Percentiles rank a stretch among this genome's conserved stretches.
Evolutionary conservation across 2,113 vertebrate genomes (phyloP).

Genomic region (chimpanzee (Pan troglodytes)): NHGRI_mPanTro3-v2.1_pri NC_072402.2:167179501-167180000

Average conservation of each 20-base stretch:
- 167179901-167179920: neutral
- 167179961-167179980: neutral
- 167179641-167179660: neutral
- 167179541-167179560: neutral
- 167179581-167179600: slow-evolving; percentile 30
- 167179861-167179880: slow-evolving; percentile 14
- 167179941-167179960: neutral
- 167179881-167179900: neutral
- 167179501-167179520: neutral
- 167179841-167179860: neutral
- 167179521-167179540: neutral
- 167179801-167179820: neutral
- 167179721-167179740: neutral
- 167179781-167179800: neutral
- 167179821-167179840: neutral
- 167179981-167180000: neutral
- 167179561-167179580: neutral
- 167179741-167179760: neutral
- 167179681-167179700: neutral
- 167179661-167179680: neutral
- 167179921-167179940: neutral
- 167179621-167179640: neutral
- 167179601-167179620: neutral
- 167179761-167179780: neutral
- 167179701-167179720: neutral